phyloP scores from a whole-genome alignment of 1,140 invertebrate genomes.

The Apocrypta bakeri region DNA sequence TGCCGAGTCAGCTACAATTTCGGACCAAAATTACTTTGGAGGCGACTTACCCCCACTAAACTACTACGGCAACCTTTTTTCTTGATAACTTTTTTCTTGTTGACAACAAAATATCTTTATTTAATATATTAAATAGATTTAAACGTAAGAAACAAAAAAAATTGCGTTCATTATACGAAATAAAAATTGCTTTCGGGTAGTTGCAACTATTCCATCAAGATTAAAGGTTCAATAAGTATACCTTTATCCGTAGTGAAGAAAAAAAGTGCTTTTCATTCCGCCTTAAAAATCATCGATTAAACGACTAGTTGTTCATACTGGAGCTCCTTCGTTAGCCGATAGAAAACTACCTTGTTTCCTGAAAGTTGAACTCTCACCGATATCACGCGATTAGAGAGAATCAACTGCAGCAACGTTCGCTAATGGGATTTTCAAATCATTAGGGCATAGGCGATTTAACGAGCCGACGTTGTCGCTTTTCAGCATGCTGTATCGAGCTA shows the following conservation, averaged over 20 bases:
- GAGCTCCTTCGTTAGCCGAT: slow-evolving; percentile 15
- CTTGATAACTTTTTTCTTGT: background rate
- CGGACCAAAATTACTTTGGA: background rate
- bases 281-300: slow-evolving; percentile 13
- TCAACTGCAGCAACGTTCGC: background rate
- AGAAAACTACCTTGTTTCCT: background rate
- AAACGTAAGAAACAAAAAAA: too few relatives aligned
- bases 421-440: slow-evolving; percentile 35
- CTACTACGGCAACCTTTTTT: background rate
- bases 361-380: background rate
- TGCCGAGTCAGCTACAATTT: slow-evolving; percentile 11
- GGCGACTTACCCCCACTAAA: background rate
- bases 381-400: background rate
- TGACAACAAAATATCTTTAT: too few relatives aligned
- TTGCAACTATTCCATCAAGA: too few relatives aligned
- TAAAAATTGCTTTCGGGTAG: too few relatives aligned
- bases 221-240: too few relatives aligned
- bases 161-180: too few relatives aligned
- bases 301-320: background rate
- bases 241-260: too few relatives aligned
- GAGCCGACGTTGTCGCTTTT: background rate
- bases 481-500: background rate
- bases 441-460: background rate
- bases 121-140: too few relatives aligned
- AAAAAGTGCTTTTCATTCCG: background rate